phyloP scores from a whole-genome alignment of 2,113 vertebrate species.

The Struthio camelus region DNA sequence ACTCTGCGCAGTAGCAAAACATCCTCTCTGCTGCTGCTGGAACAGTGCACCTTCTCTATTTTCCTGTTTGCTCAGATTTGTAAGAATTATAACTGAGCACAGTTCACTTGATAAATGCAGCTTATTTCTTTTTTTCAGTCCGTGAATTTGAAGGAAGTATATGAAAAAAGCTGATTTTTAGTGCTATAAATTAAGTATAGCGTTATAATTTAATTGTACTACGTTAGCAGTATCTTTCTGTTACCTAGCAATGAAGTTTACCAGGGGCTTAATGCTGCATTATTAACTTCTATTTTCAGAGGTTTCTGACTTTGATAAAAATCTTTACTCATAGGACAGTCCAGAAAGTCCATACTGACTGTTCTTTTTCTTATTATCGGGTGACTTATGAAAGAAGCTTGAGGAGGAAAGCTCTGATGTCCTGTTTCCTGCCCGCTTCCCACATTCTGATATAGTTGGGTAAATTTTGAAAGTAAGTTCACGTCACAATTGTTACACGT shows the following conservation, averaged over 20 bases:
- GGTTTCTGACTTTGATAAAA: slow-evolving; percentile 36
- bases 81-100: background rate
- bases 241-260: slow-evolving; percentile 57
- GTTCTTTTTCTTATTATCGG: background rate
- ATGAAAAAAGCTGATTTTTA: background rate
- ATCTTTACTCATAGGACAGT: background rate
- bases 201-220: slow-evolving; percentile 6
- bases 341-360: background rate
- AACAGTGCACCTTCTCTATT: background rate
- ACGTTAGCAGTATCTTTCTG: slow-evolving; percentile 27
- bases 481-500: background rate
- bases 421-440: background rate
- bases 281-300: slow-evolving; percentile 23
- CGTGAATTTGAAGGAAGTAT: background rate
- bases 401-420: background rate
- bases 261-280: slow-evolving; percentile 7
- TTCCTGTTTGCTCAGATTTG: background rate
- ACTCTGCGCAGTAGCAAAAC: background rate
- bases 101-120: background rate
- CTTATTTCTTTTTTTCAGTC: background rate
- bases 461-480: background rate
- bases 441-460: accelerated
- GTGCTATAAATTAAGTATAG: slow-evolving; percentile 11
- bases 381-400: background rate
- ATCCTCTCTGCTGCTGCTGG: background rate